Evolutionary conservation across 2,888 invertebrate species (phyloP).

Genomic region (Sesamia inferens): DNA sequence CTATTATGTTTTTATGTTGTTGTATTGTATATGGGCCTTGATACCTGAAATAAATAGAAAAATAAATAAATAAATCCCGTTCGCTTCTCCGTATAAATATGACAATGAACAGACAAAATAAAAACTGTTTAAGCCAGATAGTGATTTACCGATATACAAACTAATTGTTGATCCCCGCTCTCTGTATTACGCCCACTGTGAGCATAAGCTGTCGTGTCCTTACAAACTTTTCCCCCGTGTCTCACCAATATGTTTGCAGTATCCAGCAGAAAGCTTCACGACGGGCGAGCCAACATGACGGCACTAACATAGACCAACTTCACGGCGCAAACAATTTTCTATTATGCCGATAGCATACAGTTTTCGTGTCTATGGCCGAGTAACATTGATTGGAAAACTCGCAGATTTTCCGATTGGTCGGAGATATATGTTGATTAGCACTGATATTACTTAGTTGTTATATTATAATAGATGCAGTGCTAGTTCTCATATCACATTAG

Average conservation of each 20-base stretch:
- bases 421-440: background rate
- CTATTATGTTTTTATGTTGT: too few relatives aligned
- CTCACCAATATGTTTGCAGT: slow-evolving; percentile 23
- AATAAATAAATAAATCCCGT: too few relatives aligned
- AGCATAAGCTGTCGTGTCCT: background rate
- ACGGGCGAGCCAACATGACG: slow-evolving; percentile 44
- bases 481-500: too few relatives aligned
- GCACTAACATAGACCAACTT: slow-evolving; percentile 39
- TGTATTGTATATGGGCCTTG: too few relatives aligned
- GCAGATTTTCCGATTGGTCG: slow-evolving; percentile 23
- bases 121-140: background rate
- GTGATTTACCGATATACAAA: background rate
- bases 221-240: slow-evolving; percentile 13
- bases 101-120: too few relatives aligned
- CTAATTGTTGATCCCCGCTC: background rate
- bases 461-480: background rate
- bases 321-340: slow-evolving; percentile 59
- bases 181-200: background rate
- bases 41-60: too few relatives aligned
- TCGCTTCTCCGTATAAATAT: too few relatives aligned
- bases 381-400: slow-evolving; percentile 44
- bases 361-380: background rate
- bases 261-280: slow-evolving; percentile 9
- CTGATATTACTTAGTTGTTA: background rate
- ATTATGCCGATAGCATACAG: slow-evolving; percentile 43